Conservation (phyloP, 2,888 invertebrate species). For the Drosophila niveifrons region DNA sequence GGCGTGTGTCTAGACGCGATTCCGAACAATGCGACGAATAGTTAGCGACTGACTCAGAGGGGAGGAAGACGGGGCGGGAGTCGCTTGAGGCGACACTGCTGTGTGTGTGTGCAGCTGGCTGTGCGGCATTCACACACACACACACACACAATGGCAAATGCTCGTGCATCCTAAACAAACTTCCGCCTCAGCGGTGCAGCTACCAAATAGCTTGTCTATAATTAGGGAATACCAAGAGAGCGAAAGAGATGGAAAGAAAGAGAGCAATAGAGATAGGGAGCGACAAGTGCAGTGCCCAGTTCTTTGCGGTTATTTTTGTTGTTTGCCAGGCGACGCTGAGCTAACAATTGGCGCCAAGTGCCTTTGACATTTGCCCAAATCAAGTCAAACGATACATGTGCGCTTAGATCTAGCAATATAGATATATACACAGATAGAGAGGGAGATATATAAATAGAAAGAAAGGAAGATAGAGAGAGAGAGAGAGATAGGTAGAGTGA, state of each 20-base stretch:
- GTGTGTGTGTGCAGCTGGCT: conserved; percentile 28
- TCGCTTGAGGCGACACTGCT: conserved; percentile 1
- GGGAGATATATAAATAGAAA: not conserved
- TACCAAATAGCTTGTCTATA: conserved; percentile 63
- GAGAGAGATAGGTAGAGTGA: not conserved
- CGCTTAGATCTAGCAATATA: conserved; percentile 8
- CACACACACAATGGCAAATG: conserved; percentile 35
- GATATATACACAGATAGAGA: not conserved
- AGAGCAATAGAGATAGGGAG: not conserved
- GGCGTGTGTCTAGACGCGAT: conserved; percentile 28
- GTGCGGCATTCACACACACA: conserved; percentile 20
- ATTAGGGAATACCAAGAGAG: conserved; percentile 50
- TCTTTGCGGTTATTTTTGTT: conserved; percentile 43
- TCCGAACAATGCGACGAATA: conserved; percentile 12
- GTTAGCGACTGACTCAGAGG: not conserved
- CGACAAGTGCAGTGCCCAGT: conserved; percentile 44
- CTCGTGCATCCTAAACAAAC: conserved; percentile 72
- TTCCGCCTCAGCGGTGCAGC: conserved; percentile 63
- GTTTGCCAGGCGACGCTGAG: conserved; percentile 29
- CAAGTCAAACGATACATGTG: conserved; percentile 35
- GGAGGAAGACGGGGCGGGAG: not conserved
- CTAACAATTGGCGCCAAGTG: conserved; percentile 60
- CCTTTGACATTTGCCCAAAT: conserved; percentile 65
- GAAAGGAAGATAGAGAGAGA: not conserved
- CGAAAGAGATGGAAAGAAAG: not conserved